Evolutionary conservation across 2,888 invertebrate species (phyloP).

Genomic region (Catotricha subobsoleta): DNA sequence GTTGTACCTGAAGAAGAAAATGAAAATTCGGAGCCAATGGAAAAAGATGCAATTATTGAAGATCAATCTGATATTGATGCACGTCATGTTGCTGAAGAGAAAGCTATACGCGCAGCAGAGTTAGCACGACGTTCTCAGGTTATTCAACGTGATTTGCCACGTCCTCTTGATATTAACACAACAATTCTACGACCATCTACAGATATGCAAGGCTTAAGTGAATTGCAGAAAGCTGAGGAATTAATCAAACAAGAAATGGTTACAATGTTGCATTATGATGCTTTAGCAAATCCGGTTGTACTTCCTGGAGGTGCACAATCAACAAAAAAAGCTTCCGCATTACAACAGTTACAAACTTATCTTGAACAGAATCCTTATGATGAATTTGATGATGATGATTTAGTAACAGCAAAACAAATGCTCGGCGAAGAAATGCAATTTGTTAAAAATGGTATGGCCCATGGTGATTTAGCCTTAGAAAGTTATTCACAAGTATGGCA

Average conservation of each 20-base stretch:
- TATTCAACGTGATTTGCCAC: conserved; percentile 67
- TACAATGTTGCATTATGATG: conserved; percentile 83
- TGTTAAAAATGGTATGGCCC: conserved; percentile 86
- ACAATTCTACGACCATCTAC: conserved; percentile 59
- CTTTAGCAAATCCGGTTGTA: conserved; percentile 52
- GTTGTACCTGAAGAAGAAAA: conserved; percentile 72
- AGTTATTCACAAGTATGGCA: conserved; percentile 94
- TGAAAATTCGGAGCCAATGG: conserved; percentile 24
- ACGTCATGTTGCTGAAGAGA: conserved; percentile 44
- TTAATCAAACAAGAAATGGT: conserved; percentile 92
- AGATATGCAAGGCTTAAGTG: conserved; percentile 58
- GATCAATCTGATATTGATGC: conserved; percentile 80
- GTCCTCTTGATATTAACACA: conserved; percentile 73
- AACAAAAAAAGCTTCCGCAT: conserved; percentile 16
- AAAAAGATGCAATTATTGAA: conserved; percentile 36
- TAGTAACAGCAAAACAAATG: conserved; percentile 43
- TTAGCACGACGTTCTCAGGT: conserved; percentile 64
- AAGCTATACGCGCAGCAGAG: conserved; percentile 39
- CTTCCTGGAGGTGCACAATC: conserved; percentile 19
- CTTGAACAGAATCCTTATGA: conserved; percentile 76
- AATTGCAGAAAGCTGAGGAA: conserved; percentile 90
- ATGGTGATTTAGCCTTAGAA: conserved; percentile 82
- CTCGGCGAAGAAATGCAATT: conserved; percentile 70
- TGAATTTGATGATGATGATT: conserved; percentile 46
- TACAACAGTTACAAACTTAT: conserved; percentile 53